Base-by-base conservation (phyloP, 1,140 invertebrate species). In the Aphidius ervi region DNA sequence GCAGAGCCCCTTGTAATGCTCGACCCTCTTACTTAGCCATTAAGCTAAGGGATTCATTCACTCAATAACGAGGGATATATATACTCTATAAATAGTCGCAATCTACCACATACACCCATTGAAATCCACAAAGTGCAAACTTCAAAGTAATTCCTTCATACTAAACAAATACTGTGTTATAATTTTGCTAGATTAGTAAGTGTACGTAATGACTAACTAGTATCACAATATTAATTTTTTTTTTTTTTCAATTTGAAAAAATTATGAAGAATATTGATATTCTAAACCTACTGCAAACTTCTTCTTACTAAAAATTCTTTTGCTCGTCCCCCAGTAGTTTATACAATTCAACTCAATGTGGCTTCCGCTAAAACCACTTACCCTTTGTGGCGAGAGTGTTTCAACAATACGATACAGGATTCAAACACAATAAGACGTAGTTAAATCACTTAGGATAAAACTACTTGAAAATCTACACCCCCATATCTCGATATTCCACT, bases 341-440 rank as follows among this genome's bases (percentile, higher is more conserved):
- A 73, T 70, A 76, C 75, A 76, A 78, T 77, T 72, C 72, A 74
- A 75, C 75, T 80, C 74, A 79, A 80, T 80, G 77, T 76, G 74
- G 76, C 77, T 78, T 78, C 77, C 77, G 77, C 75, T 73, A 76
- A 78, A 80, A 78, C 77, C 78, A 79, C 78, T 80, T 79, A 80
- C 75, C 77, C 77, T 78, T 78, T 78, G 77, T 75, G 75, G 76
- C 70, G 71, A 76, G 71, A 78, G 73, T 70, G 73, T 78, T 75
- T 78, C 75, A 75, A 79, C 75, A 79, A 80, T 79, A 68, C 77
- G 72, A 79, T 78, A 78, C 78, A 78, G 78, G 78, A 80, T 80
- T 79, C 76, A 80, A 79, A 80, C 78, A 78, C 77, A 80, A 80
- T 80, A 80, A 80, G 76, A 78, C 75, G 77, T 74, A 79, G 77